Conservation (phyloP, 2,888 invertebrate species). For the Clusia tigrina region DNA sequence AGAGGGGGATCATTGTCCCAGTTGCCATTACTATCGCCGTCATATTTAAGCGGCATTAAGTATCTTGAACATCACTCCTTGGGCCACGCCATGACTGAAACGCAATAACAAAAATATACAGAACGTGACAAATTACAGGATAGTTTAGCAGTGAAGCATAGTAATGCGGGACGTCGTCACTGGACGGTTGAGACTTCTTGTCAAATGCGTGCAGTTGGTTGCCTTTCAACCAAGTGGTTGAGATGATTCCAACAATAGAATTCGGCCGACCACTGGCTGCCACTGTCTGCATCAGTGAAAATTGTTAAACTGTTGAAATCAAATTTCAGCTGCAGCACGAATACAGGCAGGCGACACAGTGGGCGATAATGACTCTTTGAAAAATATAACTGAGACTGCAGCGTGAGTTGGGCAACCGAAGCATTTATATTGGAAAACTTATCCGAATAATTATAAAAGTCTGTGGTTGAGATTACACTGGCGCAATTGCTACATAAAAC, state of each 20-base stretch:
- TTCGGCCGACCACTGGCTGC: slow-evolving; percentile 42
- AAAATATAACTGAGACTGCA: too few relatives aligned
- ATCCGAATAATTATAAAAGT: too few relatives aligned
- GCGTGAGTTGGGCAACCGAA: too few relatives aligned
- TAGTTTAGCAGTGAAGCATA: slow-evolving; percentile 57
- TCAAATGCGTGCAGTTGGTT: slow-evolving; percentile 25
- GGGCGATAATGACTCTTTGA: too few relatives aligned
- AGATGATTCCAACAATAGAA: slow-evolving; percentile 36
- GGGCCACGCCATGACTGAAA: neutral
- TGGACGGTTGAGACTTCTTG: slow-evolving; percentile 10
- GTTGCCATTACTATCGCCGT: neutral
- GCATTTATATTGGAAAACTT: too few relatives aligned
- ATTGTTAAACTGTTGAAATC: neutral
- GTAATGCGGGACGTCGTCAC: slow-evolving; percentile 44
- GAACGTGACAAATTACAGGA: slow-evolving; percentile 62
- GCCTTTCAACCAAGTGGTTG: slow-evolving; percentile 14
- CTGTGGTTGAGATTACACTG: too few relatives aligned
- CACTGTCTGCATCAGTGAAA: slow-evolving; percentile 15
- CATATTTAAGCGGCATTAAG: neutral
- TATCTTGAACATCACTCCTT: neutral
- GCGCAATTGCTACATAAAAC: too few relatives aligned
- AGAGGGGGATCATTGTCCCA: neutral
- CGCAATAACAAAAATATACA: slow-evolving; percentile 35
- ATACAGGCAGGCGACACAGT: neutral
- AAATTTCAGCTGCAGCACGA: neutral